Base-by-base conservation (phyloP, 2,797 vertebrate genomes). In the Clarias laeviceps region DNA sequence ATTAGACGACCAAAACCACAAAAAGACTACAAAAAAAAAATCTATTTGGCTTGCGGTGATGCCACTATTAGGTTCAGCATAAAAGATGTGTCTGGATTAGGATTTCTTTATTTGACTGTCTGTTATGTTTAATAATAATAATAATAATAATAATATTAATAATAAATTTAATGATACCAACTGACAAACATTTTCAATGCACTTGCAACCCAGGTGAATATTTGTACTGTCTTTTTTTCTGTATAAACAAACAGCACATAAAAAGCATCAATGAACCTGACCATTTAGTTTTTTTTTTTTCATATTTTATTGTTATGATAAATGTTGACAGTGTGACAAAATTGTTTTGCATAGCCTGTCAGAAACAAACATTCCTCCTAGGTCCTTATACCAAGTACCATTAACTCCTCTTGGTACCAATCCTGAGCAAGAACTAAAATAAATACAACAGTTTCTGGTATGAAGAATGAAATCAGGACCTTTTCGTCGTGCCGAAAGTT, bases 201-300 rank as follows among this genome's bases (percentile, higher is more conserved):
- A 15, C 17, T 76, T 29, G 17, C n/a, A 56, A 56, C 2, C 20
- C 29, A 59, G 14, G 24, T 34, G 20, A 61, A 34, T 50, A 50
- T 50, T 50, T 50, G 45, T 50, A 22, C 34, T 34, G 22, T 7
- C 59, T 59, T 32, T 34, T 34, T 2, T 78, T 37, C 3, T 61
- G 11, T 78, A 76, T 57, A 76, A 76, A 57, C 15, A 37, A 78
- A 59, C 73, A 5, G 73, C 50, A 50, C 70, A 57, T 12, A 57
- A 5, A 32, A 61, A 20, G 11, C 29, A 78, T 15, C 29, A 34
- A 3, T 54, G 20, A 78, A 78, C 32, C 56, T 17, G 56, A 24
- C 9, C 74, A 45, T 40, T 73, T 50, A 73, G 24, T 7, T 72
- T 72, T 72, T 3, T 50, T 14, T 72, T 72, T 72, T 1, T 54